phyloP scores from a whole-genome alignment of 2,797 vertebrate genomes.

The Jordanella pulchra region DNA sequence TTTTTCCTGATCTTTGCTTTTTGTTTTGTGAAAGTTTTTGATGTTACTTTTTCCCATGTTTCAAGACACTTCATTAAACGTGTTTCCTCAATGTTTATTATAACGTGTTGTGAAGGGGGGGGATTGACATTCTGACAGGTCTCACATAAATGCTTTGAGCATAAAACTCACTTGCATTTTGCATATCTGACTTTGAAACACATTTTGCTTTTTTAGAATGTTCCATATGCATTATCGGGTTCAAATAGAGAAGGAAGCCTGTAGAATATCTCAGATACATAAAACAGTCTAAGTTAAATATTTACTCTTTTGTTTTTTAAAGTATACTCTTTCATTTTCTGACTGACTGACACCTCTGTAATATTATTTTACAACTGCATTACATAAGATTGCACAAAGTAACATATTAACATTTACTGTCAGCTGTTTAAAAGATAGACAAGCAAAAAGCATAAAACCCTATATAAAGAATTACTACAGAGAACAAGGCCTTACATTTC shows the following conservation, averaged over 20 bases:
- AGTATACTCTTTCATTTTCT: not conserved
- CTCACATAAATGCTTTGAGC: not conserved
- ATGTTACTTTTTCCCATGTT: not conserved
- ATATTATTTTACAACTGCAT: not conserved
- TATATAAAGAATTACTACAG: conserved; percentile 33
- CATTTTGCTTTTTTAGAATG: not conserved
- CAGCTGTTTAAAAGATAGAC: conserved; percentile 36
- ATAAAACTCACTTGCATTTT: not conserved
- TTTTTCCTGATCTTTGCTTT: conserved; percentile 30
- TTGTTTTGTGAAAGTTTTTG: conserved; percentile 7
- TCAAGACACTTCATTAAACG: not conserved
- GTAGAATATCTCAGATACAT: not conserved
- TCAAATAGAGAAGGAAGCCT: not conserved
- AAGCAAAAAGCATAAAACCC: conserved; percentile 42
- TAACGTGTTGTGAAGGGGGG: not conserved
- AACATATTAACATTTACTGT: conserved; percentile 28
- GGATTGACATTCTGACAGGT: not conserved
- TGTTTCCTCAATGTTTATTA: not conserved
- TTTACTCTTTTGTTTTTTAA: not conserved
- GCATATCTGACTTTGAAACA: not conserved
- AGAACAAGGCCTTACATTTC: not conserved
- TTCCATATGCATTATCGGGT: not conserved
- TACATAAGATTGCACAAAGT: not conserved
- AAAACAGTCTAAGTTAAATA: not conserved
- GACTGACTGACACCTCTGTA: not conserved